Evolutionary conservation across 2,113 vertebrate species (phyloP).

Genomic region (Nothobranchius furzeri): DNA sequence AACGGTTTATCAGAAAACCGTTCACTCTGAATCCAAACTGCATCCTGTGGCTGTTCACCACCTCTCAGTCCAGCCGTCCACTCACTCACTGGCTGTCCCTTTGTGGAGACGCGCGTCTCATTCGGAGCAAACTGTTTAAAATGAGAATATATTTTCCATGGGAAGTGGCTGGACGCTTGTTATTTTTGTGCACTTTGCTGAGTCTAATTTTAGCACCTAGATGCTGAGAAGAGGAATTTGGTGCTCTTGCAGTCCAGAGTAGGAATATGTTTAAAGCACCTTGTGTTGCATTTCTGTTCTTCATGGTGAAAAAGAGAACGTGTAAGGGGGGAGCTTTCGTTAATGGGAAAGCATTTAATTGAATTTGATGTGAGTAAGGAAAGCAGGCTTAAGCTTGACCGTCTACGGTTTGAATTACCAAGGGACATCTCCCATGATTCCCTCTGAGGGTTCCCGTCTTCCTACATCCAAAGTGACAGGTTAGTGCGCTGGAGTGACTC

Average conservation of each 20-base stretch:
- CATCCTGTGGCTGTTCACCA: slow-evolving; percentile 20
- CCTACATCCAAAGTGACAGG: slow-evolving; percentile 23
- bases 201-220: slow-evolving; percentile 42
- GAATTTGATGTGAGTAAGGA: not conserved
- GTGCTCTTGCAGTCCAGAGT: not conserved
- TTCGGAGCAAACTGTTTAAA: slow-evolving; percentile 25
- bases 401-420: not conserved
- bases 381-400: not conserved
- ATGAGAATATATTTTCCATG: slow-evolving; percentile 35
- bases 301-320: not conserved
- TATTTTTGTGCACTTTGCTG: slow-evolving; percentile 33
- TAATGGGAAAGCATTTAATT: not conserved
- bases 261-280: not conserved
- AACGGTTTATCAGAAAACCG: slow-evolving; percentile 7
- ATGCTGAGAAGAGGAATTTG: slow-evolving; percentile 14
- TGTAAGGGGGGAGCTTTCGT: not conserved
- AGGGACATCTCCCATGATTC: not conserved
- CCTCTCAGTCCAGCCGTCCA: not conserved
- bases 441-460: slow-evolving; percentile 16
- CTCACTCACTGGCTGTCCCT: not conserved
- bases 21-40: slow-evolving; percentile 27
- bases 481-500: slow-evolving; percentile 5
- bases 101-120: not conserved
- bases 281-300: not conserved
- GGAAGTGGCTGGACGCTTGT: slow-evolving; percentile 15